Conservation (phyloP, 1,140 invertebrate genomes). For the Brachystomella parvula region DNA sequence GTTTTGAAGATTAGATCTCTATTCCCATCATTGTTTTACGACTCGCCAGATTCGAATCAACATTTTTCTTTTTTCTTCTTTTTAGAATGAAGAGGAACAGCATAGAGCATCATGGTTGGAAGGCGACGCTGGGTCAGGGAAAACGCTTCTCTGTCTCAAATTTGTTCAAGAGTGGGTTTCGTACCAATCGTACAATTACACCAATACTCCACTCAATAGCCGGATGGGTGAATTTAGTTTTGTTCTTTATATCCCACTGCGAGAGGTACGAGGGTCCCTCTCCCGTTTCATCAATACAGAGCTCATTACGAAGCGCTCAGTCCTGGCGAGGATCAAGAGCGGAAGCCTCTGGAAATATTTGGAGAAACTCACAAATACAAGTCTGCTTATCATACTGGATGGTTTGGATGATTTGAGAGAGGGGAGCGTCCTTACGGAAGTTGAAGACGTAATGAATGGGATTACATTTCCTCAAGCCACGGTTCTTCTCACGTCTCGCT, state of each 20-base stretch:
- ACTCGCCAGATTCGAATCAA: no score
- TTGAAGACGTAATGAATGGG: constrained; percentile 49
- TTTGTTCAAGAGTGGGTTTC: constrained; percentile 51
- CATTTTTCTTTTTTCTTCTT: no score
- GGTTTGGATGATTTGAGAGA: constrained; percentile 49
- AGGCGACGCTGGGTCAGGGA: constrained; percentile 49
- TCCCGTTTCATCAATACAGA: constrained; percentile 47
- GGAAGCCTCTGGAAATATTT: constrained; percentile 41
- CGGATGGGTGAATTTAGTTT: constrained; percentile 36
- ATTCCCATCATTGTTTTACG: no score
- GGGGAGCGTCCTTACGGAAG: constrained; percentile 45
- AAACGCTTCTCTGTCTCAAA: constrained; percentile 48
- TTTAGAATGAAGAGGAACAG: constrained; percentile 34
- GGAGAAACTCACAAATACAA: constrained; percentile 44
- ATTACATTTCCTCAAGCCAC: constrained; percentile 50
- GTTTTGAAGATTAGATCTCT: no score
- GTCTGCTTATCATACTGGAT: constrained; percentile 49
- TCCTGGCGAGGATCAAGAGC: constrained; percentile 41
- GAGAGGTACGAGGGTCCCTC: constrained; percentile 46
- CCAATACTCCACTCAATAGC: constrained; percentile 37
- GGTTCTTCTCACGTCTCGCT: constrained; percentile 49
- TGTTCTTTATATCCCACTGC: constrained; percentile 49
- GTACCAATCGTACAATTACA: constrained; percentile 43
- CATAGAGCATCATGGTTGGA: constrained; percentile 42
- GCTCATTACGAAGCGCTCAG: constrained; percentile 44